A percentile compares a stretch with the other conserved stretches of the same genome.
Conservation (phyloP, 2,797 vertebrate genomes). For the Paratrypauchen microcephalus region DNA sequence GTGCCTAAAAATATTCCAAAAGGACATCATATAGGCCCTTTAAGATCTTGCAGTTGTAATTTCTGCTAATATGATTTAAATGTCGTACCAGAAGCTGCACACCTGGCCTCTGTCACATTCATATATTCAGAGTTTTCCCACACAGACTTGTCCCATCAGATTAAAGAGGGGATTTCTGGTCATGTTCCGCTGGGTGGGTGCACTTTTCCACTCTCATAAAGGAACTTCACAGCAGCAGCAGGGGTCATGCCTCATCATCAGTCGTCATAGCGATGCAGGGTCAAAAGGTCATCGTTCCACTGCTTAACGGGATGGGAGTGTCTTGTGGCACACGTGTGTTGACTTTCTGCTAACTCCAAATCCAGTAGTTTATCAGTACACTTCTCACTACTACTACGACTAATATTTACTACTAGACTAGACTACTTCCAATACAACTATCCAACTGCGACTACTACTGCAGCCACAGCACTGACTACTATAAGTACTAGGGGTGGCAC, state of each 20-base stretch:
- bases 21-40: background rate
- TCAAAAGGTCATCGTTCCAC: slow-evolving; percentile 16
- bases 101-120: background rate
- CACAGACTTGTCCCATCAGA: background rate
- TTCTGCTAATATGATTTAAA: background rate
- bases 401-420: background rate
- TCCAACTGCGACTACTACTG: background rate
- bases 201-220: slow-evolving; percentile 22
- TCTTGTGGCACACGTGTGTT: slow-evolving; percentile 16
- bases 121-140: background rate
- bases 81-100: background rate
- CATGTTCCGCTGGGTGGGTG: background rate
- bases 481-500: no score
- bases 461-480: no score
- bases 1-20: background rate
- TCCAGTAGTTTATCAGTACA: no score
- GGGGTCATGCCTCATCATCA: slow-evolving; percentile 19
- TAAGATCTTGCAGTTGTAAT: background rate
- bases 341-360: slow-evolving; percentile 1
- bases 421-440: background rate
- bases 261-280: slow-evolving; percentile 16
- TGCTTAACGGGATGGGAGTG: slow-evolving; percentile 21
- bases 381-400: background rate
- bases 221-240: slow-evolving; percentile 1
- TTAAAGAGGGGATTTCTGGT: slow-evolving; percentile 3